phyloP scores from a whole-genome alignment of 2,888 invertebrate species.

The Papilio gigon region DNA sequence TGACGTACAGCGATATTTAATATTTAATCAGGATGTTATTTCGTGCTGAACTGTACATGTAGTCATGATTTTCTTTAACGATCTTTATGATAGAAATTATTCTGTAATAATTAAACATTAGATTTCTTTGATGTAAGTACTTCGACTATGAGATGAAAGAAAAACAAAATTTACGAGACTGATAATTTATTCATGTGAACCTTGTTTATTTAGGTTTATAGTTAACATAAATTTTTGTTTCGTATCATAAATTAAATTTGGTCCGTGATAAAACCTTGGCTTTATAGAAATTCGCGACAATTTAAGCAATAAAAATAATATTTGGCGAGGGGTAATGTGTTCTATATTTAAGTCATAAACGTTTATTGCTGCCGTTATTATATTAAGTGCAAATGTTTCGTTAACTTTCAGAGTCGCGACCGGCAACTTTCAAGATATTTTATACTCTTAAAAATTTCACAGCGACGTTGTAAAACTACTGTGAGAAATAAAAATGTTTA shows the following conservation, averaged over 20 bases:
- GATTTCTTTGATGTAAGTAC: conserved; percentile 20
- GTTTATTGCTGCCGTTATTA: conserved; percentile 35
- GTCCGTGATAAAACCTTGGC: conserved; percentile 22
- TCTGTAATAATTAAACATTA: neutral
- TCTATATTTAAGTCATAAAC: conserved; percentile 40
- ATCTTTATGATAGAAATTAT: neutral
- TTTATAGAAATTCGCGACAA: conserved; percentile 37
- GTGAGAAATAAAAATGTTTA: conserved; percentile 54
- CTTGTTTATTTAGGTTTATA: conserved; percentile 32
- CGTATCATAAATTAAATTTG: conserved; percentile 33
- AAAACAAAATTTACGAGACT: conserved; percentile 18
- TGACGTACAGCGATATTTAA: no score
- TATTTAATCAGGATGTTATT: no score
- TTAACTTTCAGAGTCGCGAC: conserved; percentile 25
- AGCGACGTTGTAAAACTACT: conserved; percentile 51
- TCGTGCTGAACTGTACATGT: neutral
- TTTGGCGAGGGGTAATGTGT: conserved; percentile 36
- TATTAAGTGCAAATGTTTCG: conserved; percentile 29
- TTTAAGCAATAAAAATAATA: conserved; percentile 38
- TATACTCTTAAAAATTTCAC: conserved; percentile 52
- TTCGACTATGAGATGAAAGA: conserved; percentile 18
- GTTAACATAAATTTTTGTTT: conserved; percentile 33
- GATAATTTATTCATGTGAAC: conserved; percentile 20
- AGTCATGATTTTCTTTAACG: neutral
- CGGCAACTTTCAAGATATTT: conserved; percentile 36